Base-by-base conservation (phyloP, 1,140 invertebrate genomes). In the Hormaphis cornu region DNA sequence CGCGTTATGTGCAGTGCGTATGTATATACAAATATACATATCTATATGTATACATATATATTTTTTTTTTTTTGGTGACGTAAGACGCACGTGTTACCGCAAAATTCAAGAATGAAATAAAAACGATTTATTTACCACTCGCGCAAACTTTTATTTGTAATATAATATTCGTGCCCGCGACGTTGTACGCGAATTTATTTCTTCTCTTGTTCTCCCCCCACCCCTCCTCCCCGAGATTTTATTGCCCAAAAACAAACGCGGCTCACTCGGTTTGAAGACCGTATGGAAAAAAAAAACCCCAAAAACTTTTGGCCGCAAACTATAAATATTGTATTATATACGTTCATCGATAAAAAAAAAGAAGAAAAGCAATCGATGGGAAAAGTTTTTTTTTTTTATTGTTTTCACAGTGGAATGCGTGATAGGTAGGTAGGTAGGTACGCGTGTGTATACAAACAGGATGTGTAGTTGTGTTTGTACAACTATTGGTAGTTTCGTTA, bases 21-120 rank as follows among this genome's bases (percentile, higher is more conserved):
- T n/a, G n/a, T n/a, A n/a, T n/a, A n/a, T n/a, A n/a, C n/a, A n/a
- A n/a, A n/a, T n/a, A n/a, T n/a, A n/a, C n/a, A n/a, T n/a, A n/a
- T n/a, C n/a, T n/a, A n/a, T n/a, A n/a, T n/a, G n/a, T n/a, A n/a
- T 20, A 30, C 16, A 30, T 6, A 3, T 24, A n/a, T 53, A 33
- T 54, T 54, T 30, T 44, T 46, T 46, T 61, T 58, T 61, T 61
- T 61, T 61, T 22, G 44, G 44, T 66, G 61, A 66, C 61, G 61
- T 66, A 66, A 66, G 61, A 66, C 44, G 44, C 61, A 66, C 61
- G 61, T 66, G 61, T 66, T 66, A 66, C 61, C 61, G 61, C 61
- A 66, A 66, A 66, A 66, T 66, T 48, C 61, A 46, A 48, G 42
- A 48, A 66, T 66, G 50, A 66, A 66, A 66, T 66, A 66, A 66